Percentiles rank a stretch among this genome's conserved stretches.
These are phyloP conservation scores for Epinotia bilunana DNA, from an alignment of 2,888 invertebrate species.

Conservation along the genomic window DNA sequence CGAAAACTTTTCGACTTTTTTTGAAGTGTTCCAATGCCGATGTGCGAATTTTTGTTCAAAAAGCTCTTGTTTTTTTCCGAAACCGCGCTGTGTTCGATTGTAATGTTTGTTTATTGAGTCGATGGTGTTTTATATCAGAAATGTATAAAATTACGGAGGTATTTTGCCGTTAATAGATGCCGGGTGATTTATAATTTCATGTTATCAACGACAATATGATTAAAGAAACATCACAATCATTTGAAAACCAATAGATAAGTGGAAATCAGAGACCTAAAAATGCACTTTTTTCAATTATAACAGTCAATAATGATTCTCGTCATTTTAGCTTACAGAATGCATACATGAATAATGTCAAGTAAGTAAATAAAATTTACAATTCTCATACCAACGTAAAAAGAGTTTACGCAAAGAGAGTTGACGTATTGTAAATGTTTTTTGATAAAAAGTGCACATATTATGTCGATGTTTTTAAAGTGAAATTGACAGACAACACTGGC, in stretches of 20 bases:
- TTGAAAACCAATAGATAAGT: conserved; percentile 12
- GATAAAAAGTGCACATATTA: conserved; percentile 8
- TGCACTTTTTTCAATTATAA: conserved; percentile 13
- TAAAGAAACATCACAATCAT: not conserved
- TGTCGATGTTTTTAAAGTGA: conserved; percentile 3
- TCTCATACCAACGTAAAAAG: not conserved
- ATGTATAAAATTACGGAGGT: not conserved
- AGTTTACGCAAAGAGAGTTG: not conserved
- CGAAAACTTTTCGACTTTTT: too few species aligned
- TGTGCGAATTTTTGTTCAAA: not conserved
- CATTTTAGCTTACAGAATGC: not conserved
- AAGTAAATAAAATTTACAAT: not conserved
- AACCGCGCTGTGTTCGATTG: not conserved
- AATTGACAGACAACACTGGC: conserved; percentile 30
- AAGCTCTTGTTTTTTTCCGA: not conserved
- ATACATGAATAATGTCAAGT: not conserved
- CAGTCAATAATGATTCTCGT: not conserved
- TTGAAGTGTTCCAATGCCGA: not conserved
- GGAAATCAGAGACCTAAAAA: not conserved
- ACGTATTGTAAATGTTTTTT: not conserved
- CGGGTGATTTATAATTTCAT: not conserved
- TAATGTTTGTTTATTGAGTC: not conserved
- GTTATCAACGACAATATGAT: not conserved
- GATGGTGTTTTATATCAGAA: not conserved
- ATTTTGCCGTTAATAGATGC: not conserved